phyloP scores from a whole-genome alignment of 2,888 invertebrate genomes.

The Drosophila picticornis region DNA sequence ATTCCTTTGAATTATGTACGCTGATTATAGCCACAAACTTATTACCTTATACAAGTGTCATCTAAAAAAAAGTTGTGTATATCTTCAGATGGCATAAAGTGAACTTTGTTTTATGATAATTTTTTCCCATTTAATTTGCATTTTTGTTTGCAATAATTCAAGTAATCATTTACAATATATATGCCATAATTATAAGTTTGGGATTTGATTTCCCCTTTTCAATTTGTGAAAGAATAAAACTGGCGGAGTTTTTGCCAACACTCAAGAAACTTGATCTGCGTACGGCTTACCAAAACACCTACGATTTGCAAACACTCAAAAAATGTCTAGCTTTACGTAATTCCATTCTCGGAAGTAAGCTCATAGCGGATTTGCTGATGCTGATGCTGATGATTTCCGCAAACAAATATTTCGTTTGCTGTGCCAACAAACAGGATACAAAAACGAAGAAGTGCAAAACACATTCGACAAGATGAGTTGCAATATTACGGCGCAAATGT shows the following conservation, averaged over 20 bases:
- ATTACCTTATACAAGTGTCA: conserved; percentile 39
- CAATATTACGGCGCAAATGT: conserved; percentile 20
- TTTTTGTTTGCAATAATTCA: not conserved
- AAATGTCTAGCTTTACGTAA: conserved; percentile 14
- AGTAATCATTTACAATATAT: not conserved
- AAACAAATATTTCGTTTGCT: conserved; percentile 76
- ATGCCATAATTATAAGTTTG: not conserved
- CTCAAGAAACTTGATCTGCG: not conserved
- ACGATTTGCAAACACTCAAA: not conserved
- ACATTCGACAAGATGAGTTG: conserved; percentile 25
- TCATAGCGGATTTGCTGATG: conserved; percentile 72
- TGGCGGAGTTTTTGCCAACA: not conserved
- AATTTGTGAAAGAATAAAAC: not conserved
- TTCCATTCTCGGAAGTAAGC: conserved; percentile 44
- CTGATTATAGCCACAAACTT: conserved; percentile 37
- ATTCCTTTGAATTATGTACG: conserved; percentile 34
- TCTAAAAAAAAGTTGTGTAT: not conserved
- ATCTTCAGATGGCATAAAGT: not conserved
- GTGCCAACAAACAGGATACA: conserved; percentile 47
- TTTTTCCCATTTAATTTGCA: not conserved
- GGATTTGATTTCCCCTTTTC: not conserved
- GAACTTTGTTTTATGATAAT: not conserved
- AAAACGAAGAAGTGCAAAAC: conserved; percentile 4
- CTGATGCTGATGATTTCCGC: conserved; percentile 78
- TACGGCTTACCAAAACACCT: not conserved